phyloP scores from a whole-genome alignment of 2,888 invertebrate genomes.

The Amitus sp. region DNA sequence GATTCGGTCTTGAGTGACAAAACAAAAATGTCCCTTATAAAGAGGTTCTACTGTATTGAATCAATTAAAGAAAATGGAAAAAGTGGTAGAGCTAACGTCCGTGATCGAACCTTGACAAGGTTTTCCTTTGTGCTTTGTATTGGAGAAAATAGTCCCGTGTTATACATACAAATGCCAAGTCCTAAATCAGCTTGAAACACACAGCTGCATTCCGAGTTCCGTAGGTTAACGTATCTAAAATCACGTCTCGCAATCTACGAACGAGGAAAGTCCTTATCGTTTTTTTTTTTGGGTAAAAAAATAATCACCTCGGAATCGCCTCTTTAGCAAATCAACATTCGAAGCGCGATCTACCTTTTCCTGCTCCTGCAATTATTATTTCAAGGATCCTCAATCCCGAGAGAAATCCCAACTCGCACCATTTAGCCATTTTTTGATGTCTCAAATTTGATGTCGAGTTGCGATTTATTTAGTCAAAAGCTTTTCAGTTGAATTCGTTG shows the following conservation, averaged over 20 bases:
- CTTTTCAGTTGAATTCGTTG: too few species aligned
- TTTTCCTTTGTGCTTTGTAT: slow-evolving; percentile 52
- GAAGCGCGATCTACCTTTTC: slow-evolving; percentile 10
- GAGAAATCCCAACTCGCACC: too few species aligned
- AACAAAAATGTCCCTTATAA: too few species aligned
- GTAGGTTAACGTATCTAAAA: slow-evolving; percentile 28
- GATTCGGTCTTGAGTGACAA: too few species aligned
- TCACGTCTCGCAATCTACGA: slow-evolving; percentile 23
- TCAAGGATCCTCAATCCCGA: neutral
- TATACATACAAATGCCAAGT: slow-evolving; percentile 37
- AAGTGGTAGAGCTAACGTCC: neutral
- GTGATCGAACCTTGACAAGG: slow-evolving; percentile 34
- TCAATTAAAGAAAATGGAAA: slow-evolving; percentile 3
- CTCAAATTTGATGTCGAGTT: neutral
- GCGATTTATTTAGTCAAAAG: too few species aligned
- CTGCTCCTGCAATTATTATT: slow-evolving; percentile 14
- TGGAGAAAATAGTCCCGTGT: slow-evolving; percentile 42
- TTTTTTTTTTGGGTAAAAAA: neutral
- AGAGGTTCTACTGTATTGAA: too few species aligned
- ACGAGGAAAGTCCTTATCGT: slow-evolving; percentile 5
- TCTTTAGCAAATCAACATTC: slow-evolving; percentile 8
- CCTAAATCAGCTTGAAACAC: slow-evolving; percentile 46
- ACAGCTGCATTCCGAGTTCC: slow-evolving; percentile 12
- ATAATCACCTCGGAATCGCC: slow-evolving; percentile 17
- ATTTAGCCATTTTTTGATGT: neutral